These are phyloP conservation scores for Lutraria lutraria DNA, from an alignment of 2,888 invertebrate genomes.

Conservation along the genomic window DNA sequence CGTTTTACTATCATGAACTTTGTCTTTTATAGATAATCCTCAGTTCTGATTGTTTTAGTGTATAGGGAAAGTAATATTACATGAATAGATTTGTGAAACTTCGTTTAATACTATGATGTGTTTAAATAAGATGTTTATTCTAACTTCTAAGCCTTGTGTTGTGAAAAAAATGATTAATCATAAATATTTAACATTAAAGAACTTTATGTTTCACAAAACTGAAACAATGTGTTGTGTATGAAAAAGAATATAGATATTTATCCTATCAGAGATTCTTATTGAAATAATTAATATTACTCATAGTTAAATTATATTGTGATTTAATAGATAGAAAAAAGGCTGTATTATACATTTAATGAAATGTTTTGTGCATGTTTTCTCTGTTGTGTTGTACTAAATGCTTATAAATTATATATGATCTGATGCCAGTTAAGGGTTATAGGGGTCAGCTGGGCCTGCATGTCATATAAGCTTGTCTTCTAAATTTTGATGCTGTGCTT, in stretches of 20 bases:
- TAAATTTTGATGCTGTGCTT: neutral
- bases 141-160: too few species aligned
- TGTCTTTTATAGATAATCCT: too few species aligned
- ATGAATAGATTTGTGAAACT: neutral
- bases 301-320: neutral
- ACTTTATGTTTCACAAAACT: neutral
- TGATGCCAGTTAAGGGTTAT: neutral
- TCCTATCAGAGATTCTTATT: neutral
- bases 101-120: neutral
- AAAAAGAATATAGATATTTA: neutral
- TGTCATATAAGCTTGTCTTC: neutral
- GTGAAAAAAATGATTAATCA: too few species aligned
- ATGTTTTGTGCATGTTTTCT: conserved; percentile 1
- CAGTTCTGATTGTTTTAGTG: too few species aligned
- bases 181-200: too few species aligned
- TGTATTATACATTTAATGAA: neutral
- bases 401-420: neutral
- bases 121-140: too few species aligned
- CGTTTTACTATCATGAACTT: too few species aligned
- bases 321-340: neutral
- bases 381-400: neutral
- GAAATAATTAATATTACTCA: neutral
- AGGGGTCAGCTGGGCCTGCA: neutral
- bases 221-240: neutral
- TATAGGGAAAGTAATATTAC: neutral